Evolutionary conservation across 2,797 vertebrate genomes (phyloP), one percentile per base, ranked within the genome.

Genomic region (Megalops cyprinoides): DNA sequence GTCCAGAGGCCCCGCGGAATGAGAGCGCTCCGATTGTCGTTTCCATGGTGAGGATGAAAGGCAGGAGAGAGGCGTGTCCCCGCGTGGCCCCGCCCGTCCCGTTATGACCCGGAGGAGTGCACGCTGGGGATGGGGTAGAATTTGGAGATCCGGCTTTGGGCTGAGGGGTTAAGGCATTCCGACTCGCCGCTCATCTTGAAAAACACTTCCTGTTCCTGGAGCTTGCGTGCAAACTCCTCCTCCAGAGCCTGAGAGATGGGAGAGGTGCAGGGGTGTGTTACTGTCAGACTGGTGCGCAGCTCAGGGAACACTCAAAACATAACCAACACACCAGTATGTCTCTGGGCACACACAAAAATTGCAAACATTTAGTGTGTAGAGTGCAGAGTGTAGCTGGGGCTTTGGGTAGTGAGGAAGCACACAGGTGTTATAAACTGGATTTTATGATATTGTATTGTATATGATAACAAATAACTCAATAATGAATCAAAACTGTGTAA

Each of bases 151-250:
- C 98, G 95, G 89, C 98, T 99, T 91, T 99, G 98, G 4, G 97
- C 91, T 53, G 95, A 96, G 80, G 98, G 98, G 89, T 99, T 99
- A 95, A 99, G 97, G 96, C 98, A 99, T 96, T 99, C 98, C 0
- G 98, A 99, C 85, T 99, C 98, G 48, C 98, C 98, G 73, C 97
- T 98, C 97, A 99, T 99, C 94, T 96, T 98, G 92, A 99, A 99
- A 93, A 99, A 99, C 76, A 99, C 97, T 88, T 99, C 98, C 90
- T 99, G 98, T 87, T 99, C 98, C 89, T 99, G 98, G 23, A 98
- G 94, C 88, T 98, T 99, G 75, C 98, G 94, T 48, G 97, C 97
- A 94, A 99, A 99, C 91, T 99, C 98, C 85, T 99, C 98, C 92
- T 99, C 98, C 74, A 99, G 87, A 0, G 96, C 96, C 98, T 99